Evolutionary conservation across 2,113 vertebrate species (phyloP).

Genomic region (Collichthys lucidus): DNA sequence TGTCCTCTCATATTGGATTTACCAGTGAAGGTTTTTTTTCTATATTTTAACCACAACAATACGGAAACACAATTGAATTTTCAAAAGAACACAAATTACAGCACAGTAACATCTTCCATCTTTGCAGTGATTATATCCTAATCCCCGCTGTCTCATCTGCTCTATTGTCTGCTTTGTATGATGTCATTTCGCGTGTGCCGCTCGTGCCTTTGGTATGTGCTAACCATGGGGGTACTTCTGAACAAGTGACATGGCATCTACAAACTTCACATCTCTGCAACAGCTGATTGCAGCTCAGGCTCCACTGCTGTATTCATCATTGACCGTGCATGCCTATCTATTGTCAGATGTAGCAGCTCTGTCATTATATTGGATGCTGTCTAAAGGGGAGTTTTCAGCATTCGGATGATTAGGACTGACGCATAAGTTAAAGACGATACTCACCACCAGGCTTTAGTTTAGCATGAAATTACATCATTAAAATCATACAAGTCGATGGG

Average conservation of each 20-base stretch:
- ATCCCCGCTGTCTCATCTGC: background rate
- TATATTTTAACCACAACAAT: background rate
- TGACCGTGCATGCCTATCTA: conserved; percentile 16
- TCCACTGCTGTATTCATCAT: background rate
- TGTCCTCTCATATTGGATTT: background rate
- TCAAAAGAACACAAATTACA: background rate
- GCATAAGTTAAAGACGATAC: background rate
- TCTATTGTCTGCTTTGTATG: conserved; percentile 18
- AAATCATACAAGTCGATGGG: background rate
- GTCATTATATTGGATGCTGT: conserved; percentile 26
- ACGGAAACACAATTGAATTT: background rate
- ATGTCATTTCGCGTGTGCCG: conserved; percentile 44
- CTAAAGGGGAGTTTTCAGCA: conserved; percentile 1
- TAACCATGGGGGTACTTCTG: conserved; percentile 14
- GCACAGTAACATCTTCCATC: background rate
- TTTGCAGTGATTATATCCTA: background rate
- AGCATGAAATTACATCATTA: background rate
- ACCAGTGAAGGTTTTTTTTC: background rate
- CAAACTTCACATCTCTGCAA: conserved; percentile 15
- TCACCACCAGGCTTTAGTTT: background rate
- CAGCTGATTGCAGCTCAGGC: conserved; percentile 52
- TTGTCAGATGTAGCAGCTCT: conserved; percentile 8
- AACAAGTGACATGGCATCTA: conserved; percentile 14
- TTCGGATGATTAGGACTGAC: background rate
- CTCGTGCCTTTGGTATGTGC: background rate